Base-by-base conservation (phyloP, 2,888 invertebrate species). In the Ophion costatus region DNA sequence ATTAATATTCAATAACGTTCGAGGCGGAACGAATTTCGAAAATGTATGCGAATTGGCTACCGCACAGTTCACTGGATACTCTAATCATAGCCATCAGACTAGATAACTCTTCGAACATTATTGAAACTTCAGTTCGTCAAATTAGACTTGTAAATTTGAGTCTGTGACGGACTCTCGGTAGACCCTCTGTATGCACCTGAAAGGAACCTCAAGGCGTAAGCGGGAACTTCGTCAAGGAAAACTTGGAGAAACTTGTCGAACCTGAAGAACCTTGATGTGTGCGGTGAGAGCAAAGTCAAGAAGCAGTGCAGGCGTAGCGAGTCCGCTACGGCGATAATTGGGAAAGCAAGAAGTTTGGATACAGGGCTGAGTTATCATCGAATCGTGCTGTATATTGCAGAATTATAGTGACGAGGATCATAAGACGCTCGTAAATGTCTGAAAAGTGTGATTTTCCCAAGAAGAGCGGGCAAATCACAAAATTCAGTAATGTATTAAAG, bases 201-300 rank as follows among this genome's bases (percentile, higher is more conserved):
- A 63, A 51, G 80, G 42, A 80, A 63, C 24, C 64, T 45, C 33
- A 59, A n/a, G 45, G 22, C 20, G 33, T n/a, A 14, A 51, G 56
- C 42, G 45, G 51, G 64, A 85, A 80, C 73, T 85, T 79, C 57
- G 59, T 5, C 24, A 4, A 64, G 22, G 9, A 56, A 76, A 83
- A 83, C 83, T 83, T 76, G 10, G 57, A 20, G 22, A 59, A 76
- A 59, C 14, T 63, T 76, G 57, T 59, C 45, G n/a, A 17, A 17
- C 57, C 67, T 29, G 63, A 67, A 67, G 51, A 76, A 69, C 29
- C 56, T 38, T 75, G 42, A 56, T n/a, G 38, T 56, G 45, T 59
- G 38, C 22, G 29, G 7, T 73, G 51, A 38, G 14, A 67, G 20
- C 22, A 57, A 73, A 59, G 69, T 24, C 17, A 45, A 59, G 56